Base-by-base conservation (phyloP, 2,113 vertebrate genomes). In the Neolamprologus caudopunctatus region DNA sequence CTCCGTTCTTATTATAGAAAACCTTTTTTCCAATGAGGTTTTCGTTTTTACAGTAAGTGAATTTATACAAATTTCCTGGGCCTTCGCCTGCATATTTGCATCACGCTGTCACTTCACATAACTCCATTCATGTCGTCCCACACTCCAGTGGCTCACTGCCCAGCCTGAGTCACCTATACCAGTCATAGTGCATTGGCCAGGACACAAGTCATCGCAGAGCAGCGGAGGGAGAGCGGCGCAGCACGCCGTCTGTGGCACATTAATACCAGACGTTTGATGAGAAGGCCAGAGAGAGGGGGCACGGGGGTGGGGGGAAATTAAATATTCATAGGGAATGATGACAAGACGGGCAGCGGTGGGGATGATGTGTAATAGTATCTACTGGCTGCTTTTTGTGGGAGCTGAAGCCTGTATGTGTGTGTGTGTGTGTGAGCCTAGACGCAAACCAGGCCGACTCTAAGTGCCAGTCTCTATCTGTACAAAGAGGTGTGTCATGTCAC, bases 311-410 rank as follows among this genome's bases (percentile, higher is more conserved):
- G 33, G 79, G 37, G 82, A 45, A 86, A 95, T 91, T 91, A 92
- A 96, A 95, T 96, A 96, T 96, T 95, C 93, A 95, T 93, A 26
- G 81, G 53, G 61, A 80, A 91, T 80, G 82, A 93, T 91, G 90
- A 91, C 83, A 87, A 88, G 88, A 86, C 31, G 54, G 82, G 87
- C 89, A 82, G 89, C 19, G 33, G 85, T 42, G 79, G 73, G 84
- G 81, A 31, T 35, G 85, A 84, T 85, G 89, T 92, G 92, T 91
- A 91, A 95, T 35, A 79, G 35, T 88, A 94, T 94, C 92, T 89
- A 89, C 88, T 92, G 75, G 45, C 89, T 81, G 90, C 90, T 87
- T 73, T 86, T 80, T 89, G 88, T 86, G 81, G 79, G 73, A 42
- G 47, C 42, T 55, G 21, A 26, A 82, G 75, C 78, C 81, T 82